Percentiles rank a stretch among this genome's conserved stretches.
phyloP scores from a whole-genome alignment of 1,140 invertebrate species.

The Mycetomoellerius zeteki region DNA sequence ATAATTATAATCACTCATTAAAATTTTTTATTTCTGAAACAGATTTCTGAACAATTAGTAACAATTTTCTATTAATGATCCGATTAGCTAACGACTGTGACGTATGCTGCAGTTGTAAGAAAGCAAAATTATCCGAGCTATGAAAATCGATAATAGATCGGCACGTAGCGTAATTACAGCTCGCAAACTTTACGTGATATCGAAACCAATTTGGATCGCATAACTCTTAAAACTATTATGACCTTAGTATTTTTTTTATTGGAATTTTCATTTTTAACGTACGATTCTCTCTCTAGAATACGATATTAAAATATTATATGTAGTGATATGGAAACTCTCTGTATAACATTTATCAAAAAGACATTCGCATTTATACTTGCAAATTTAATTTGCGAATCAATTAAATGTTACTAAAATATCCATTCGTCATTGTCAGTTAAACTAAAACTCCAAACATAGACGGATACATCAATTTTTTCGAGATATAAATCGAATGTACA shows the following conservation, averaged over 20 bases:
- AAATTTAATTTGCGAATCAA: neutral
- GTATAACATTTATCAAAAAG: neutral
- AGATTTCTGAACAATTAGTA: neutral
- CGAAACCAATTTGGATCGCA: neutral
- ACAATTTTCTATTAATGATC: neutral
- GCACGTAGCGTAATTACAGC: slow-evolving; percentile 17
- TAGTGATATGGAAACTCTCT: too few species aligned
- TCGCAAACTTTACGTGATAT: neutral
- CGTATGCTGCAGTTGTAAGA: neutral
- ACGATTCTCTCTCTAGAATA: neutral
- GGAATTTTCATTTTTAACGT: neutral
- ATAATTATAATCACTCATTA: neutral
- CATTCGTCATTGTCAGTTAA: slow-evolving; percentile 28
- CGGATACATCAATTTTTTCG: neutral
- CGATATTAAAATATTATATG: neutral
- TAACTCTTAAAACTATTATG: slow-evolving; percentile 24
- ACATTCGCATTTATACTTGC: neutral
- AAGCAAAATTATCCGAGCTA: neutral
- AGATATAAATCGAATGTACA: slow-evolving; percentile 18
- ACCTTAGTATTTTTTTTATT: neutral
- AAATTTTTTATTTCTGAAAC: slow-evolving; percentile 8
- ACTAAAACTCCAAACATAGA: neutral
- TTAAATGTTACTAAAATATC: neutral
- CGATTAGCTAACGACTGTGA: neutral
- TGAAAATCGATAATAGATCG: slow-evolving; percentile 23